phyloP scores from a whole-genome alignment of 2,113 vertebrate species.

The Egretta garzetta region DNA sequence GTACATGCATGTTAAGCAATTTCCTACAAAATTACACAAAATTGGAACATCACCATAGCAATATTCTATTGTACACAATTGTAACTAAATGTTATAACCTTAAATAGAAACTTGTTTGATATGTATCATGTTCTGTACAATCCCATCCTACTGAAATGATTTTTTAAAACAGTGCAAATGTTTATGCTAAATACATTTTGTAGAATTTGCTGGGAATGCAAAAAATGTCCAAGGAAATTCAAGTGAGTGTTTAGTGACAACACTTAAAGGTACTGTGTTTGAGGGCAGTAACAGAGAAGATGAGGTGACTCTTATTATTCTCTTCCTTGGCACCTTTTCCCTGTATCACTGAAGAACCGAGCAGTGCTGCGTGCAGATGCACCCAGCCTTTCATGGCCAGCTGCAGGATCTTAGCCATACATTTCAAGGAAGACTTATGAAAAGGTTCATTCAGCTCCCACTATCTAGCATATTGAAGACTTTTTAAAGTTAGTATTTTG shows the following conservation, averaged over 20 bases:
- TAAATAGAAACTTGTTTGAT: neutral
- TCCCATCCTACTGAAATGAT: neutral
- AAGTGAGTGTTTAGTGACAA: neutral
- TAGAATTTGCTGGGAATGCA: neutral
- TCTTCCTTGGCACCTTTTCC: neutral
- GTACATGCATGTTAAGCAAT: constrained; percentile 8
- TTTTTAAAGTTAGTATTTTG: constrained; percentile 16
- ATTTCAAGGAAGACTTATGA: neutral
- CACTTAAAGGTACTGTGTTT: neutral
- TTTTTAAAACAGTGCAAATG: neutral
- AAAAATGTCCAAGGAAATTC: neutral
- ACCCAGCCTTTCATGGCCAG: neutral
- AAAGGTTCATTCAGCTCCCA: constrained; percentile 1
- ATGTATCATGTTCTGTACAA: neutral
- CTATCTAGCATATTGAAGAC: neutral
- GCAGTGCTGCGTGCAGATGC: neutral
- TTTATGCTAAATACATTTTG: neutral
- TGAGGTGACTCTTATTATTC: neutral
- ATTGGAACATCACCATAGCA: neutral
- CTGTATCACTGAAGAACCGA: neutral
- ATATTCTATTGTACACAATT: neutral
- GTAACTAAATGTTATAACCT: neutral
- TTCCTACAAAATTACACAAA: constrained; percentile 39
- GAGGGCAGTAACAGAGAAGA: neutral
- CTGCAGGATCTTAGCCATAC: neutral